phyloP scores from a whole-genome alignment of 2,113 vertebrate species.

The Planiliza haematocheilus region DNA sequence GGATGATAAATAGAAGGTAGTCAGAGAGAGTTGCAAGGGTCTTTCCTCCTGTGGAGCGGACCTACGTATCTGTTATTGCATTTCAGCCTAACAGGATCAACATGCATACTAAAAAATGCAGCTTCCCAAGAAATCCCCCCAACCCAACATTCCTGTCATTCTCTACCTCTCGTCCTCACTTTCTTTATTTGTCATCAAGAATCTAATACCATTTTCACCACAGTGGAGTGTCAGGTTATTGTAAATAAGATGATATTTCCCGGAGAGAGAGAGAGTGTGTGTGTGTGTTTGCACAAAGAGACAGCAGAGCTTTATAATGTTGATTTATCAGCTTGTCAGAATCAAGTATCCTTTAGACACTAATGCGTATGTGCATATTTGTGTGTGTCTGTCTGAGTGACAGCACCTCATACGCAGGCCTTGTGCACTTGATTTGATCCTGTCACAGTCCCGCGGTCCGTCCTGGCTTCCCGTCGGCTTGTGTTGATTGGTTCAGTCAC shows the following conservation, averaged over 20 bases:
- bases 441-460: slow-evolving; percentile 57
- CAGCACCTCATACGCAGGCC: slow-evolving; percentile 62
- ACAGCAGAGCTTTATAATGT: slow-evolving; percentile 77
- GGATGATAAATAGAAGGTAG: slow-evolving; percentile 85
- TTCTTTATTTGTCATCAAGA: slow-evolving; percentile 81
- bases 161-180: slow-evolving; percentile 68
- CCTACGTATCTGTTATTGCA: slow-evolving; percentile 81
- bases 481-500: slow-evolving; percentile 71
- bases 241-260: slow-evolving; percentile 81
- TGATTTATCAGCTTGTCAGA: slow-evolving; percentile 85
- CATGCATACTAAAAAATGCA: slow-evolving; percentile 81
- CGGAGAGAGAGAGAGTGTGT: slow-evolving; percentile 31
- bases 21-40: slow-evolving; percentile 80
- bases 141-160: slow-evolving; percentile 70
- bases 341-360: slow-evolving; percentile 73
- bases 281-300: slow-evolving; percentile 38
- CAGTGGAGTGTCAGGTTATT: slow-evolving; percentile 79
- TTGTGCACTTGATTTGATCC: slow-evolving; percentile 65
- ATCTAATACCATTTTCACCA: slow-evolving; percentile 79
- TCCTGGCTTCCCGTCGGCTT: slow-evolving; percentile 40
- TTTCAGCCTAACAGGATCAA: slow-evolving; percentile 83
- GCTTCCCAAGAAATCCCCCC: slow-evolving; percentile 70
- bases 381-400: slow-evolving; percentile 67
- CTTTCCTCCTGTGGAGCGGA: slow-evolving; percentile 74
- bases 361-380: slow-evolving; percentile 55